These are phyloP conservation scores for Cheirogaleus medius DNA, from an alignment of 2,113 vertebrate genomes.

Conservation along the genomic window DNA sequence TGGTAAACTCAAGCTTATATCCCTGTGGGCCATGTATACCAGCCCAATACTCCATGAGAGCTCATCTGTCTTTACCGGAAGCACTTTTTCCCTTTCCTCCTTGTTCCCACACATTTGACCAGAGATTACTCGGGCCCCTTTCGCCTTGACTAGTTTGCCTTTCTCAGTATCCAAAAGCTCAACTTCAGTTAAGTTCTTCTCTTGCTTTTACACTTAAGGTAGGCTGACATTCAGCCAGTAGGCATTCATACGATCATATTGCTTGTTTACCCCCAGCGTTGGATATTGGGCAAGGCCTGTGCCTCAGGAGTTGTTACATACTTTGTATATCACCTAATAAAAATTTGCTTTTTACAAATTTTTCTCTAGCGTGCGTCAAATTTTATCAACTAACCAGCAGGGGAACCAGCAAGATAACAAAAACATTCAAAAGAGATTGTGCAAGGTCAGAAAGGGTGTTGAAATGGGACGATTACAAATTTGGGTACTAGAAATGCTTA, in stretches of 20 bases:
- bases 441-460: background rate
- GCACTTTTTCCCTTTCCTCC: background rate
- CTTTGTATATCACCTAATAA: background rate
- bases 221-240: background rate
- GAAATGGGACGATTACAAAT: conserved; percentile 30
- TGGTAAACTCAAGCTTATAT: conserved; percentile 33
- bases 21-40: background rate
- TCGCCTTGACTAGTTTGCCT: background rate
- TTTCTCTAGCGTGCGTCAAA: background rate
- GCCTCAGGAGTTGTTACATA: background rate
- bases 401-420: background rate
- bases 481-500: background rate
- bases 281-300: background rate
- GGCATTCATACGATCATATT: background rate
- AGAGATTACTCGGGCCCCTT: background rate
- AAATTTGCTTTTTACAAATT: conserved; percentile 10
- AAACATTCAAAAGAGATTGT: background rate
- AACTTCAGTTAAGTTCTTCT: background rate
- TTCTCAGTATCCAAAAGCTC: background rate
- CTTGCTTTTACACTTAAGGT: background rate
- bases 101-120: background rate
- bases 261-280: background rate
- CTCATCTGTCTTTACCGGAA: background rate
- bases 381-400: conserved; percentile 23
- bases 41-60: background rate